A percentile compares a stretch with the other conserved stretches of the same genome.
phyloP scores from a whole-genome alignment of 2,797 vertebrate genomes.

The Malacoctenus gilli region DNA sequence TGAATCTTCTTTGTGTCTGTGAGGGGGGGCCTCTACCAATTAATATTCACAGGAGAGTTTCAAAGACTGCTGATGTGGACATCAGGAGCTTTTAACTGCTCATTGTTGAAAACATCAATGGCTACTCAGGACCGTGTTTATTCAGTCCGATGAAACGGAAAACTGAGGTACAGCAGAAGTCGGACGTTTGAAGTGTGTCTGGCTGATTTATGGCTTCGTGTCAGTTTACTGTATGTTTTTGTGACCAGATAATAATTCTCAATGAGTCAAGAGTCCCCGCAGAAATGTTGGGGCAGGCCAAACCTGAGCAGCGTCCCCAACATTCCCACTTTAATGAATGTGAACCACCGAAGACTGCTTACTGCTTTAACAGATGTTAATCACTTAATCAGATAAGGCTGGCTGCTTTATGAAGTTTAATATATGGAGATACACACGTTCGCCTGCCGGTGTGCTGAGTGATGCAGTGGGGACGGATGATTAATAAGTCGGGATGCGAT shows the following conservation, averaged over 20 bases:
- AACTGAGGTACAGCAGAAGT: neutral
- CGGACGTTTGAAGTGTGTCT: neutral
- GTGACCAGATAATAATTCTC: neutral
- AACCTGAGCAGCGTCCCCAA: conserved; percentile 24
- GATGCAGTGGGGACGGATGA: conserved; percentile 65
- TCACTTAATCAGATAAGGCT: conserved; percentile 79
- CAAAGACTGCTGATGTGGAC: conserved; percentile 36
- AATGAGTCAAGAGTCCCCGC: conserved; percentile 4
- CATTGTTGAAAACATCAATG: conserved; percentile 18
- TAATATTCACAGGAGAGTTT: conserved; percentile 45
- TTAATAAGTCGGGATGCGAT: conserved; percentile 79
- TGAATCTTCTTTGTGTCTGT: conserved; percentile 55
- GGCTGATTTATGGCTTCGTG: neutral
- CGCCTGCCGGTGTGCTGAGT: conserved; percentile 68
- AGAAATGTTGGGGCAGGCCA: neutral
- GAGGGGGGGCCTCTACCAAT: conserved; percentile 36
- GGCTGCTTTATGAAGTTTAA: conserved; percentile 77
- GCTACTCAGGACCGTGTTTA: conserved; percentile 20
- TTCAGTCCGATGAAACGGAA: conserved; percentile 7
- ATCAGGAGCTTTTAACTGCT: conserved; percentile 49
- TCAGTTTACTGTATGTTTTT: neutral
- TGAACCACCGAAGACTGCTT: conserved; percentile 58
- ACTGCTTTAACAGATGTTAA: conserved; percentile 77
- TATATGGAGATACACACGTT: conserved; percentile 65
- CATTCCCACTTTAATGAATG: conserved; percentile 55